Conservation (phyloP, 2,888 invertebrate genomes). For the Pandemis cinnamomeana region DNA sequence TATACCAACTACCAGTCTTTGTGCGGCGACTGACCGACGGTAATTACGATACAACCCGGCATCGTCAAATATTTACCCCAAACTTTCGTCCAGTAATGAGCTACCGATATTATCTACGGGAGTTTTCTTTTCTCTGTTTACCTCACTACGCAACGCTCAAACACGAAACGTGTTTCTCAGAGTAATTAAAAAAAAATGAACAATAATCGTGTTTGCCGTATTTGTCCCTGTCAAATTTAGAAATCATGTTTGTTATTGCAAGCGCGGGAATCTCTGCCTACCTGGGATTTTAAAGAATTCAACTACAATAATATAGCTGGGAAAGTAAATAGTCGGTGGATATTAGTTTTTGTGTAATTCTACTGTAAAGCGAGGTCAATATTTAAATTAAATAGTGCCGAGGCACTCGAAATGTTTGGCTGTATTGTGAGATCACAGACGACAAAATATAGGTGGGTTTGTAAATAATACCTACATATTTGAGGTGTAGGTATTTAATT, state of each 20-base stretch:
- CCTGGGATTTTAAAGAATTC: slow-evolving; percentile 72
- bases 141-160: slow-evolving; percentile 69
- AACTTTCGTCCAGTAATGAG: slow-evolving; percentile 82
- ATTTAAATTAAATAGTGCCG: slow-evolving; percentile 51
- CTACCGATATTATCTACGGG: slow-evolving; percentile 73
- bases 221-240: slow-evolving; percentile 65
- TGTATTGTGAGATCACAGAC: slow-evolving; percentile 33
- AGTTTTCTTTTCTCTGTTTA: slow-evolving; percentile 54
- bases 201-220: slow-evolving; percentile 65
- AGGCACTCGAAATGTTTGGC: slow-evolving; percentile 38
- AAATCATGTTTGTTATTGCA: slow-evolving; percentile 71
- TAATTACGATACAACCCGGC: slow-evolving; percentile 75
- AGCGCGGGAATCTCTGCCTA: slow-evolving; percentile 58
- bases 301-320: slow-evolving; percentile 72
- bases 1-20: slow-evolving; percentile 81
- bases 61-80: slow-evolving; percentile 79
- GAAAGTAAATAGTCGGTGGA: slow-evolving; percentile 67
- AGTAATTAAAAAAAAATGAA: slow-evolving; percentile 66
- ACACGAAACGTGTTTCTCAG: slow-evolving; percentile 64
- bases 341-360: slow-evolving; percentile 56
- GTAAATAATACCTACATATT: background rate
- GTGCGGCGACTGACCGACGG: slow-evolving; percentile 59
- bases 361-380: slow-evolving; percentile 57
- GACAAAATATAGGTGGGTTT: slow-evolving; percentile 30
- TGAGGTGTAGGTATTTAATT: background rate